Percentiles rank a stretch among this genome's conserved stretches.
phyloP scores from a whole-genome alignment of 2,797 vertebrate genomes.

The Gorsachius magnificus region DNA sequence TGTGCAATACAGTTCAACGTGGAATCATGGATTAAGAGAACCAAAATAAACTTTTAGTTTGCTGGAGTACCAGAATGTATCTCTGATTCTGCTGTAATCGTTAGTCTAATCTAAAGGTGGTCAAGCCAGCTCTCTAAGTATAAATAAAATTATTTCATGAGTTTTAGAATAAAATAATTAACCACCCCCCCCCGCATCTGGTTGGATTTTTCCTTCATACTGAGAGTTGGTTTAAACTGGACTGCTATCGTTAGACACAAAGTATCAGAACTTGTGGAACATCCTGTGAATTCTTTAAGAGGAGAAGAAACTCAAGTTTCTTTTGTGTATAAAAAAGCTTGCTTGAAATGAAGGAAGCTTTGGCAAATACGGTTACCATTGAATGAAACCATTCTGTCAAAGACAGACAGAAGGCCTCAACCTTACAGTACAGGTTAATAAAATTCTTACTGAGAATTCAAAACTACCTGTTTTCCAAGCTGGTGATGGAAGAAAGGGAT shows the following conservation, averaged over 20 bases:
- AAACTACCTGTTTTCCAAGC: background rate
- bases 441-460: background rate
- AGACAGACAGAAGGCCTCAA: background rate
- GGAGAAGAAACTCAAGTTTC: background rate
- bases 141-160: background rate
- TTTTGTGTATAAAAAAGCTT: background rate
- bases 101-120: background rate
- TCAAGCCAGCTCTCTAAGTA: background rate
- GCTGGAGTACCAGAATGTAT: background rate
- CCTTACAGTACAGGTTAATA: background rate
- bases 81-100: background rate
- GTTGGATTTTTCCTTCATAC: background rate
- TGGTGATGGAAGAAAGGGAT: background rate
- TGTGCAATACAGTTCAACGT: background rate
- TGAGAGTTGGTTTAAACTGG: background rate
- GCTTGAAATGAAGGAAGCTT: background rate
- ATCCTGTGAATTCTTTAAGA: background rate
- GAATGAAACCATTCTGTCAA: background rate
- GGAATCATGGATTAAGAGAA: background rate
- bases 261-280: background rate
- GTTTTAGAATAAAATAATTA: background rate
- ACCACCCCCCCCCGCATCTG: rapidly evolving
- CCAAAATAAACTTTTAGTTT: background rate
- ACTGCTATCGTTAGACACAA: background rate
- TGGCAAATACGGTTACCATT: background rate